Base-by-base conservation (phyloP, 2,888 invertebrate genomes). In the Saturnia pavonia region DNA sequence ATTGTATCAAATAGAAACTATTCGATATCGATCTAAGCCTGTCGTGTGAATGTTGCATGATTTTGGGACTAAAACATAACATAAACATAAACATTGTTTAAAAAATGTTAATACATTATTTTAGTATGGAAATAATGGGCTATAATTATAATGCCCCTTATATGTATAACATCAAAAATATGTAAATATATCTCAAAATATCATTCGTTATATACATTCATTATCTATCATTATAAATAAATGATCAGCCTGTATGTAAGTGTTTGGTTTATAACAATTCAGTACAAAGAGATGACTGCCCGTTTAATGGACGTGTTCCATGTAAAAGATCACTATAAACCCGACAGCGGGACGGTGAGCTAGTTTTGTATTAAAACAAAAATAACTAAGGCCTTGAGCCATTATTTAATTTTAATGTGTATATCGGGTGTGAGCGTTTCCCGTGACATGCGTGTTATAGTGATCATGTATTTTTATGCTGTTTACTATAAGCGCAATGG, bases 381-480 rank as follows among this genome's bases (percentile, higher is more conserved):
- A 91, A 91, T 90, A 91, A 86, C 86, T 80, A 70, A 73, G 82
- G 83, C 91, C 92, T 92, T 92, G 92, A 84, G 88, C 90, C 85
- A 89, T 90, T 91, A 91, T 91, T 90, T 90, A 89, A 90, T 90
- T 88, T 88, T 88, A 89, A 89, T 90, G 87, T 87, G 87, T 85
- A 87, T 85, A 88, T 88, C 83, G 82, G 81, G 83, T 80, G 78
- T 74, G 80, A 78, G 78, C 79, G 78, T 73, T 77, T 76, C 71
- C 77, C 77, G 79, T 79, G 82, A 80, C 86, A 82, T 83, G 81
- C 84, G 84, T 81, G 76, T 81, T 81, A 76, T 75, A 76, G 70
- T 74, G 75, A 76, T 54, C 40, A 40, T 40, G 42, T 1, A n/a
- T 40, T 34, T n/a, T n/a, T 54, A 40, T 40, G 4, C 19, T 65